Conservation (phyloP, 2,888 invertebrate genomes). For the Cerastis leucographa region DNA sequence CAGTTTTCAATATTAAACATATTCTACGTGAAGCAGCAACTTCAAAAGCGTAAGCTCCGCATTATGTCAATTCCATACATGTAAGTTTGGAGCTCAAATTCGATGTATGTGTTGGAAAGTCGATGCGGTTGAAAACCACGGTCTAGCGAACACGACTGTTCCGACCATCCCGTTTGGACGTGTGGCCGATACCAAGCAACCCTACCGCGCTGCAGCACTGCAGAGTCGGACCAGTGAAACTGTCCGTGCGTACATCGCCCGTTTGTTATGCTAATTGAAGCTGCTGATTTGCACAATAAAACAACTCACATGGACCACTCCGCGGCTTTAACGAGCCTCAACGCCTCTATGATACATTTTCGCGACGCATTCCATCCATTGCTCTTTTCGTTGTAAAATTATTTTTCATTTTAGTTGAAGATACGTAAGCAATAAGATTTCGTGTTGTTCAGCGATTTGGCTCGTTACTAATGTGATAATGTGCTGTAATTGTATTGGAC, state of each 20-base stretch:
- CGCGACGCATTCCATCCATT: conserved; percentile 42
- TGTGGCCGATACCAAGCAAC: conserved; percentile 84
- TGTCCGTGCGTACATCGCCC: conserved; percentile 73
- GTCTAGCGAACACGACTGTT: conserved; percentile 83
- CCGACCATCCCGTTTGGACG: conserved; percentile 75
- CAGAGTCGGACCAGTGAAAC: conserved; percentile 57
- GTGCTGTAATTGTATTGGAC: conserved; percentile 53
- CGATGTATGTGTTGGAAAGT: conserved; percentile 76
- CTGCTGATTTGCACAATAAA: conserved; percentile 88
- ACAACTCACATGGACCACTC: conserved; percentile 76
- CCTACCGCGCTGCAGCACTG: conserved; percentile 47
- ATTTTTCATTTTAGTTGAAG: conserved; percentile 18
- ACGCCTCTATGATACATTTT: conserved; percentile 55
- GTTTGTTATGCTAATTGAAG: conserved; percentile 87
- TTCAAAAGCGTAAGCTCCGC: conserved; percentile 28
- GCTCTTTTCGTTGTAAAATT: conserved; percentile 37
- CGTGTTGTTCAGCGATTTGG: conserved; percentile 32
- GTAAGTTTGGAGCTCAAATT: conserved; percentile 68
- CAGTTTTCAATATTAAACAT: not conserved
- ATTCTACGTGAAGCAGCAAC: not conserved
- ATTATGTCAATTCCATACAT: conserved; percentile 54
- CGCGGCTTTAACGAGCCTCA: conserved; percentile 79
- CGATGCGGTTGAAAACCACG: conserved; percentile 81
- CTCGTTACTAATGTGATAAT: conserved; percentile 73
- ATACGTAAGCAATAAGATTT: conserved; percentile 27